phyloP scores from a whole-genome alignment of 2,113 vertebrate genomes.

The Tragelaphus imberbis region DNA sequence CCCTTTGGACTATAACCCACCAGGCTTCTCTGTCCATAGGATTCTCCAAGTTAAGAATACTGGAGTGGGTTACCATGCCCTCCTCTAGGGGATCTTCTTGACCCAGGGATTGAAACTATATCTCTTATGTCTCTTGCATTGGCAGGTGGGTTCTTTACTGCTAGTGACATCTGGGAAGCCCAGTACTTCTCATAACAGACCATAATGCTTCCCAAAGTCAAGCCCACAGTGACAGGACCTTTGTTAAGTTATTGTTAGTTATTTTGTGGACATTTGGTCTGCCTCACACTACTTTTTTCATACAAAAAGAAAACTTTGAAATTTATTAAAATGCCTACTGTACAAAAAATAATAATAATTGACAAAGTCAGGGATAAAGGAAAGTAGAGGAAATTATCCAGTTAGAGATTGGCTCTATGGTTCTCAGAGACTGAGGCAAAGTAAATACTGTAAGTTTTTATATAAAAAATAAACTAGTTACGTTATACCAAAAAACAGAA shows the following conservation, averaged over 20 bases:
- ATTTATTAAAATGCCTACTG: neutral
- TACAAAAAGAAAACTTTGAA: neutral
- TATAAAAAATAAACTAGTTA: neutral
- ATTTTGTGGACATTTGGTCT: neutral
- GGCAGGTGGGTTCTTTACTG: neutral
- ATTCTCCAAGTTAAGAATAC: neutral
- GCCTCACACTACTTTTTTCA: neutral
- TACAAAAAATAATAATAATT: neutral
- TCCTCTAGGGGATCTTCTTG: neutral
- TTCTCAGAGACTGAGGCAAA: neutral
- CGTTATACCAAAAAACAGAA: neutral
- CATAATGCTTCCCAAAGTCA: neutral
- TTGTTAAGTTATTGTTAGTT: neutral
- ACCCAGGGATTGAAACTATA: neutral
- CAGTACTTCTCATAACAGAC: neutral
- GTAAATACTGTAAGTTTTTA: neutral
- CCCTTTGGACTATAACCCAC: neutral
- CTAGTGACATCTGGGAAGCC: neutral
- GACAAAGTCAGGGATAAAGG: neutral
- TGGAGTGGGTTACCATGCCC: neutral
- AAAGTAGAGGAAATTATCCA: neutral
- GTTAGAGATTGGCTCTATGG: neutral
- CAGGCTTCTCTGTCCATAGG: neutral
- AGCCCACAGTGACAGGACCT: neutral
- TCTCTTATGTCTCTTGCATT: neutral